These are phyloP conservation scores for Merodon equestris DNA, from an alignment of 2,888 invertebrate species.

Conservation along the genomic window DNA sequence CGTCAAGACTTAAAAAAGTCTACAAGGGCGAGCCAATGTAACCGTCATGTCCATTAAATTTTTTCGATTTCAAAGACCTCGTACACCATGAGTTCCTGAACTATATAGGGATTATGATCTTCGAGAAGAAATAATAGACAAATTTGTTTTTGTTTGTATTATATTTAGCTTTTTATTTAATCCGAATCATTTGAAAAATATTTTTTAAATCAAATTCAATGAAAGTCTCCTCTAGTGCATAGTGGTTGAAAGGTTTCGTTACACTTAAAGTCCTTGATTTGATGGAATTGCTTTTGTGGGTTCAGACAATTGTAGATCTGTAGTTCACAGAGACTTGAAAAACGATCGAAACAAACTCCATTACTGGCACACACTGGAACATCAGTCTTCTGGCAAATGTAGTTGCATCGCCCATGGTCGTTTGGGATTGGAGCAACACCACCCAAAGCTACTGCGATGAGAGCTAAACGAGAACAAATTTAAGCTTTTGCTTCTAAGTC, in stretches of 20 bases:
- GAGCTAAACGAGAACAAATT: constrained; percentile 4
- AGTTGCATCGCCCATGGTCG: constrained; percentile 35
- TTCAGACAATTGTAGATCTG: constrained; percentile 75
- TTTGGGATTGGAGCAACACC: constrained; percentile 34
- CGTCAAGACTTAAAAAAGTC: no score
- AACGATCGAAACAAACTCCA: constrained; percentile 73
- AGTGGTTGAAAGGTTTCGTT: constrained; percentile 41
- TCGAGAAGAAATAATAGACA: neutral
- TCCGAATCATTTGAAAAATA: no score
- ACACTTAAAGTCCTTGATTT: constrained; percentile 72
- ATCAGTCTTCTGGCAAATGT: constrained; percentile 43
- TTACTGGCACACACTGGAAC: constrained; percentile 74
- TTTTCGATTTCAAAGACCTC: no score
- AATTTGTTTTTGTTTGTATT: constrained; percentile 1
- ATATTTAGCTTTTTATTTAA: neutral
- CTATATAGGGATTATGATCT: no score
- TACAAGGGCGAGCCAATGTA: no score
- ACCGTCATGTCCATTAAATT: no score
- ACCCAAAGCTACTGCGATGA: constrained; percentile 22
- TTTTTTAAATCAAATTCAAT: neutral
- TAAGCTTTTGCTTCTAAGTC: neutral
- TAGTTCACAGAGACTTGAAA: constrained; percentile 75
- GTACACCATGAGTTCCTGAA: no score
- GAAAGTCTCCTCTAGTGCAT: constrained; percentile 44
- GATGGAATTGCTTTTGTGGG: constrained; percentile 71